Base-by-base conservation (phyloP, 2,113 vertebrate genomes). In the Capra hircus region DNA sequence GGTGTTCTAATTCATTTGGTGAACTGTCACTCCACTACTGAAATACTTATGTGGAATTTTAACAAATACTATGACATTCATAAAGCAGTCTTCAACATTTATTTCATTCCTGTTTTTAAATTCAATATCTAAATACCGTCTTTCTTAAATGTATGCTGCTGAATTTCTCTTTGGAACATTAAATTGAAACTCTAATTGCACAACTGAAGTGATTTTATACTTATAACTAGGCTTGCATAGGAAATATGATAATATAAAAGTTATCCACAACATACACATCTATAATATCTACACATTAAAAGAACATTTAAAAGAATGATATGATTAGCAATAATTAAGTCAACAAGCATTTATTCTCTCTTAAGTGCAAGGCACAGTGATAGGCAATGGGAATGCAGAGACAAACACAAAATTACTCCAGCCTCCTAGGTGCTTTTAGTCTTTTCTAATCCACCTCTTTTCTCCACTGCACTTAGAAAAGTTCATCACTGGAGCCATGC, bases 1-100 rank as follows among this genome's bases (percentile, higher is more conserved):
- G 87, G 93, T 98, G 96, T 27, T 94, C 60, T 97, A 82, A 97
- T 81, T 98, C 88, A 94, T 97, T 97, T 95, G 96, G 92, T 93
- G 93, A 98, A 95, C 95, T 98, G 95, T 98, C 98, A 98, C 87
- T 97, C 97, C 74, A 96, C 64, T 60, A 67, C 60, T 84, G 83
- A 96, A 97, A 97, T 90, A 93, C 86, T 60, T 91, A 53, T 3
- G 43, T 92, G 48, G 81, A 82, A 97, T 97, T 97, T 95, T 95
- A 96, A 92, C 55, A 95, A 96, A 97, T 89, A 94, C 55, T 82
- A 60, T 98, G 96, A 93, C 95, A 98, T 95, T 90, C 87, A 53
- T 80, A 94, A 81, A 90, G 45, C 53, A 88, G 80, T 88, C 64
- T 97, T 94, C 28, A 71, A 91, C 28, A 92, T 96, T 95, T 90